A percentile compares a stretch with the other conserved stretches of the same genome.
Evolutionary conservation across 2,113 vertebrate species (phyloP).

Genomic region (Ibidorhyncha struthersii): DNA sequence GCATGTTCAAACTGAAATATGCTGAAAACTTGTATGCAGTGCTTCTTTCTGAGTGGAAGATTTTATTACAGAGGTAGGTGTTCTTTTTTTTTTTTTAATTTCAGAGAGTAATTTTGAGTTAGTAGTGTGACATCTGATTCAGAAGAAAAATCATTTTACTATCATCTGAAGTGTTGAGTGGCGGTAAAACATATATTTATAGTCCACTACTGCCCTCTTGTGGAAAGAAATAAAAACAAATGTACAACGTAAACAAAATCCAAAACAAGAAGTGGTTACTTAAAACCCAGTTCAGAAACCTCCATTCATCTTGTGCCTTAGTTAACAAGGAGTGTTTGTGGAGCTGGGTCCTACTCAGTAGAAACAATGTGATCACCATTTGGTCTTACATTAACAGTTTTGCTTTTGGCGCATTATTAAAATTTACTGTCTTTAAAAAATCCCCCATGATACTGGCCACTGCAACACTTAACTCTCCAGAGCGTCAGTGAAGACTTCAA

Average conservation of each 20-base stretch:
- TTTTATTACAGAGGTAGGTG: background rate
- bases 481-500: background rate
- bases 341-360: background rate
- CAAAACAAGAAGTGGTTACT: background rate
- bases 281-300: background rate
- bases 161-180: fast-evolving
- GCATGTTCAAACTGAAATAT: background rate
- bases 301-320: background rate
- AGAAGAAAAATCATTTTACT: background rate
- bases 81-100: background rate
- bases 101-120: background rate
- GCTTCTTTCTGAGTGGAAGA: background rate
- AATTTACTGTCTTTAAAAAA: background rate
- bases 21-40: background rate
- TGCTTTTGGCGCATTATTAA: background rate
- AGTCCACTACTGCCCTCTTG: slow-evolving; percentile 44
- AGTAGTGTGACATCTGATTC: background rate
- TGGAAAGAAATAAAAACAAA: slow-evolving; percentile 32
- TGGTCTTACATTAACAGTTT: background rate
- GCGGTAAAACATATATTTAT: background rate
- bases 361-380: background rate
- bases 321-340: background rate
- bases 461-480: background rate
- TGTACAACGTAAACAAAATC: background rate
- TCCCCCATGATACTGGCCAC: fast-evolving